phyloP scores from a whole-genome alignment of 2,797 vertebrate species.

The Bradypodion pumilum region DNA sequence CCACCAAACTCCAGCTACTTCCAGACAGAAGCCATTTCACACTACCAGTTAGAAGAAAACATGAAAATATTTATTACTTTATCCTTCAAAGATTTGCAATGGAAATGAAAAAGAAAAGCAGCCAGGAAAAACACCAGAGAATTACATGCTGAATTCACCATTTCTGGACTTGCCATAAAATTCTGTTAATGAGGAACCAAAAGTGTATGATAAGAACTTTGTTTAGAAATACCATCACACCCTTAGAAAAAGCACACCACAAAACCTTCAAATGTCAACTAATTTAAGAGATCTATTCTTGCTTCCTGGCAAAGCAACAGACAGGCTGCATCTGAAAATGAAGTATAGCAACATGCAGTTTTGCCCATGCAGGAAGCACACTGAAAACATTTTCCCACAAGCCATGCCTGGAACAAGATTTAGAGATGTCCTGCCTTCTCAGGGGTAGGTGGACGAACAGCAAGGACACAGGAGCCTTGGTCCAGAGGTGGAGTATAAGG shows the following conservation, averaged over 20 bases:
- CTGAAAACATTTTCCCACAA: not conserved
- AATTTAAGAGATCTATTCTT: not conserved
- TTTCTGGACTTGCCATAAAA: not conserved
- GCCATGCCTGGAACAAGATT: constrained; percentile 42
- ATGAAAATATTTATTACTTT: too few relatives aligned
- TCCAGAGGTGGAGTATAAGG: constrained; percentile 24
- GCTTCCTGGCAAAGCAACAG: not conserved
- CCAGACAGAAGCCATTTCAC: too few relatives aligned
- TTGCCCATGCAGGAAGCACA: constrained; percentile 9
- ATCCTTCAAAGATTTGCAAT: not conserved
- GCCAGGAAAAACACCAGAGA: not conserved
- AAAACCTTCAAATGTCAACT: not conserved
- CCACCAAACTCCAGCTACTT: not conserved
- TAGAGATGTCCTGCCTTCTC: constrained; percentile 62
- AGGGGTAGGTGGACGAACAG: not conserved
- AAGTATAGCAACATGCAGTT: not conserved
- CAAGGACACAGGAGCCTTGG: constrained; percentile 15
- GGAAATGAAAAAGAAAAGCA: not conserved
- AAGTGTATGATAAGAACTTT: not conserved
- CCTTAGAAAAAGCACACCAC: constrained; percentile 12
- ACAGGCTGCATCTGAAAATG: constrained; percentile 17
- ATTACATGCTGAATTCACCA: too few relatives aligned
- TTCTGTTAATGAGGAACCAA: not conserved
- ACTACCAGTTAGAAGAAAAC: too few relatives aligned
- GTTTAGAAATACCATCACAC: not conserved